A percentile compares a stretch with the other conserved stretches of the same genome.
Conservation (phyloP, 2,113 vertebrate species). For the Meriones unguiculatus region DNA sequence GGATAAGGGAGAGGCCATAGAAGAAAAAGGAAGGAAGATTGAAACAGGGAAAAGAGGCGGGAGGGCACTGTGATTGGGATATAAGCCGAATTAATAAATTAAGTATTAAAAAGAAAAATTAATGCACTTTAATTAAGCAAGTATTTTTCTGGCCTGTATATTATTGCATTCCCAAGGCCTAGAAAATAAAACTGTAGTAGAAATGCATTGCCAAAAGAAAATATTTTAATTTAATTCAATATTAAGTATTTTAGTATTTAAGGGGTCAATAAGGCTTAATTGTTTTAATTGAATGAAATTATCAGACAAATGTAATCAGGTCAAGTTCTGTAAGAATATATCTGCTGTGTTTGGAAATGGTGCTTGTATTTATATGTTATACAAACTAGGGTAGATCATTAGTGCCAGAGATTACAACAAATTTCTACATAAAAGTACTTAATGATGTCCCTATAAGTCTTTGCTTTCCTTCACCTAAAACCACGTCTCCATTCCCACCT, state of each 20-base stretch:
- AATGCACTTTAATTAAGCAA: background rate
- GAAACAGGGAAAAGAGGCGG: too few relatives aligned
- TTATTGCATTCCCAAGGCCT: background rate
- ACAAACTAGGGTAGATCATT: background rate
- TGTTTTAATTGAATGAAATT: background rate
- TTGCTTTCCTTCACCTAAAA: background rate
- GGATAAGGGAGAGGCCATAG: too few relatives aligned
- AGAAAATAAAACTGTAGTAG: background rate
- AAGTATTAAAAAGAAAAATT: background rate
- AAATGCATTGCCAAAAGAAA: background rate
- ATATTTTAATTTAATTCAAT: background rate
- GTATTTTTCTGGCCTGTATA: background rate
- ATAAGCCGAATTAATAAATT: too few relatives aligned
- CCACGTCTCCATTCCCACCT: fast-evolving
- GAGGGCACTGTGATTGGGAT: too few relatives aligned
- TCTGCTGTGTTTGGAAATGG: background rate
- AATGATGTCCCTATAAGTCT: background rate
- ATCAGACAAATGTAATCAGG: background rate
- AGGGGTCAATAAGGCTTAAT: background rate
- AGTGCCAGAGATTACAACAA: background rate
- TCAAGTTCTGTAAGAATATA: background rate
- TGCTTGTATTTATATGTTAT: background rate
- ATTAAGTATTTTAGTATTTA: background rate
- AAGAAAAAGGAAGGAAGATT: too few relatives aligned
- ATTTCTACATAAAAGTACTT: background rate